Conservation (phyloP, 1,140 invertebrate genomes). For the Linepithema humile region DNA sequence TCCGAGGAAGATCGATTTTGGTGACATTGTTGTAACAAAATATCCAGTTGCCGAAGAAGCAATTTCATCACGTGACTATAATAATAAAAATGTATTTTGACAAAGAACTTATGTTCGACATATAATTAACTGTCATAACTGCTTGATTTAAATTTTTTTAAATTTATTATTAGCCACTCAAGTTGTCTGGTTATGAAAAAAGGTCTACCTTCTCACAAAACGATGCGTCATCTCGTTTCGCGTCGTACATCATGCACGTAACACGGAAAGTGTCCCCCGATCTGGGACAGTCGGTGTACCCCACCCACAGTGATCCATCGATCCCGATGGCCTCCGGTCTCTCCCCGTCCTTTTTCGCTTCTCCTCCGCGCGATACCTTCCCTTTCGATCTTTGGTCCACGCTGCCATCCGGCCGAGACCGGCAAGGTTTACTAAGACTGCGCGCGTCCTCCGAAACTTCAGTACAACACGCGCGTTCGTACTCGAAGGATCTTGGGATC, state of each 20-base stretch:
- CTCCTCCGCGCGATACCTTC: slow-evolving; percentile 40
- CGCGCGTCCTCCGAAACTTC: slow-evolving; percentile 79
- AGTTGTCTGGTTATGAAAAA: background rate
- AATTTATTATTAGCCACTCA: background rate
- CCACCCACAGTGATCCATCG: slow-evolving; percentile 59
- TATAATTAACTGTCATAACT: too few species aligned
- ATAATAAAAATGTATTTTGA: too few species aligned
- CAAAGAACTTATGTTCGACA: too few species aligned
- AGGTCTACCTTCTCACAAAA: background rate
- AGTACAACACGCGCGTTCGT: slow-evolving; percentile 80
- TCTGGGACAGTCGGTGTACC: slow-evolving; percentile 67
- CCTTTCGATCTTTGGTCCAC: slow-evolving; percentile 73
- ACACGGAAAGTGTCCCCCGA: slow-evolving; percentile 68
- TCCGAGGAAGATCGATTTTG: too few species aligned
- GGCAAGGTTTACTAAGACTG: slow-evolving; percentile 81
- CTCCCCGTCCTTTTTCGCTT: slow-evolving; percentile 45
- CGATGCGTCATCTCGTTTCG: slow-evolving; percentile 1
- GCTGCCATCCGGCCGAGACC: slow-evolving; percentile 71
- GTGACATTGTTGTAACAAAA: too few species aligned
- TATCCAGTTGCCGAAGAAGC: too few species aligned
- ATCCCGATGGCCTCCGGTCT: slow-evolving; percentile 58
- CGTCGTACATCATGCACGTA: slow-evolving; percentile 43
- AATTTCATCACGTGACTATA: too few species aligned
- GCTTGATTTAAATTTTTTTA: too few species aligned
- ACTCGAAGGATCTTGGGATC: slow-evolving; percentile 75